Percentiles rank a stretch among this genome's conserved stretches.
Conservation (phyloP, 1,140 invertebrate species). For the Drosophila subpulchrella region DNA sequence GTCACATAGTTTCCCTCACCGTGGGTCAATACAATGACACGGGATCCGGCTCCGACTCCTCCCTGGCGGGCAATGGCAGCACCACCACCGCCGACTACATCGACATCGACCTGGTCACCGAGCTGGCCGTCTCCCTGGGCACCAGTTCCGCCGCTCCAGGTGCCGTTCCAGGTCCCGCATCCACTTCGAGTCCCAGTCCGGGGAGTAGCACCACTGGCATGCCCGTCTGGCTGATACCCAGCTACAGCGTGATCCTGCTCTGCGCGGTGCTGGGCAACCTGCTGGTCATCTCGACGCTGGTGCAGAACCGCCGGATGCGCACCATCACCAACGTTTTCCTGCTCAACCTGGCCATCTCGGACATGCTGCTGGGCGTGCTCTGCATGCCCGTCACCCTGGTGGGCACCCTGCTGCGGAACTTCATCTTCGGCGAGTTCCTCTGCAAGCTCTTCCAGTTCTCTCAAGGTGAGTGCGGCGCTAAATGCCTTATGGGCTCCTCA, state of each 20-base stretch:
- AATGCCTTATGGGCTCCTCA: neutral
- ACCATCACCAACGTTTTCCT: constrained; percentile 95
- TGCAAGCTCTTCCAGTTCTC: constrained; percentile 94
- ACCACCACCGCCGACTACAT: neutral
- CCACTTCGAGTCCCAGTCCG: constrained; percentile 10
- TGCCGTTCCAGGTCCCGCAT: neutral
- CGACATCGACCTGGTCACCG: constrained; percentile 4
- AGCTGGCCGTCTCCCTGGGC: neutral
- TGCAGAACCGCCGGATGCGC: constrained; percentile 93
- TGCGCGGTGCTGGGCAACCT: constrained; percentile 92
- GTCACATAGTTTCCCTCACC: constrained; percentile 63
- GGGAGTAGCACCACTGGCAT: constrained; percentile 47
- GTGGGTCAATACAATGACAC: constrained; percentile 38
- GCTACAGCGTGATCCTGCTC: constrained; percentile 92
- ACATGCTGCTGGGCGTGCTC: constrained; percentile 93
- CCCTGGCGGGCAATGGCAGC: neutral
- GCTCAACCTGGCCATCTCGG: constrained; percentile 93
- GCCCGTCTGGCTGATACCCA: constrained; percentile 86
- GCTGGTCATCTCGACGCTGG: constrained; percentile 91
- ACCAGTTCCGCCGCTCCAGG: neutral
- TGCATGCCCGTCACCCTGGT: constrained; percentile 95
- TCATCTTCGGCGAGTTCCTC: constrained; percentile 92
- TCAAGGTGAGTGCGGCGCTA: constrained; percentile 88
- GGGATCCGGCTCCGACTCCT: neutral
- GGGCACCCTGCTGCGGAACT: constrained; percentile 91